Evolutionary conservation across 2,888 invertebrate genomes (phyloP).

Genomic region (Electrophaes corylata): DNA sequence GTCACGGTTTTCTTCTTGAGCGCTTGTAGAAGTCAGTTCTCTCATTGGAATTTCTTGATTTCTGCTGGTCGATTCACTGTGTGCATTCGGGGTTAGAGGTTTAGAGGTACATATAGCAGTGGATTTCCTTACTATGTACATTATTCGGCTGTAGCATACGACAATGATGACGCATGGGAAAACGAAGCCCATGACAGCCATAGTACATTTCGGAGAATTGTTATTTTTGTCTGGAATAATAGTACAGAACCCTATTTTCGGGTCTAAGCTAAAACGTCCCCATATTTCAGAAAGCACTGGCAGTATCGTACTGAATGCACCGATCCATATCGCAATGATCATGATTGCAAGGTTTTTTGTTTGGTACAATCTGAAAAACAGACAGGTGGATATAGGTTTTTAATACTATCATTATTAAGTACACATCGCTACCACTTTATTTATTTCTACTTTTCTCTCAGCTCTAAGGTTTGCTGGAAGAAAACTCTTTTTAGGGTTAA

Average conservation of each 20-base stretch:
- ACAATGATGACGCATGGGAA: conserved; percentile 19
- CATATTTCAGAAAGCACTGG: conserved; percentile 25
- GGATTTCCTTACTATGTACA: conserved; percentile 28
- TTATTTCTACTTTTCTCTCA: too few species aligned
- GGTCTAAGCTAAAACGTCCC: conserved; percentile 33
- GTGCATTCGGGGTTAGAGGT: not conserved
- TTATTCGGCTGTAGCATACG: conserved; percentile 31
- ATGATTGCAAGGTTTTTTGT: conserved; percentile 30
- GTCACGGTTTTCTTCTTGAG: conserved; percentile 6
- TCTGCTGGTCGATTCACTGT: conserved; percentile 8
- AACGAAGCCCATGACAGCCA: conserved; percentile 17
- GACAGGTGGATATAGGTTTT: too few species aligned
- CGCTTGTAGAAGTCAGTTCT: not conserved
- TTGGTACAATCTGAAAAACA: conserved; percentile 29
- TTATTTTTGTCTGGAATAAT: conserved; percentile 23
- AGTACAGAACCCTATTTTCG: conserved; percentile 25
- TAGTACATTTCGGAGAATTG: conserved; percentile 15
- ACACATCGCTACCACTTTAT: too few species aligned
- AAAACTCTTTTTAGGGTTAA: too few species aligned
- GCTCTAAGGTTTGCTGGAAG: too few species aligned
- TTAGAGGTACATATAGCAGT: conserved; percentile 1
- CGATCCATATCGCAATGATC: conserved; percentile 31
- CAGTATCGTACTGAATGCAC: conserved; percentile 9
- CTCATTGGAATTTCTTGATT: conserved; percentile 3
- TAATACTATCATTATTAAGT: too few species aligned